These are phyloP conservation scores for Momotus momota DNA, from an alignment of 2,797 vertebrate species.

Conservation along the genomic window DNA sequence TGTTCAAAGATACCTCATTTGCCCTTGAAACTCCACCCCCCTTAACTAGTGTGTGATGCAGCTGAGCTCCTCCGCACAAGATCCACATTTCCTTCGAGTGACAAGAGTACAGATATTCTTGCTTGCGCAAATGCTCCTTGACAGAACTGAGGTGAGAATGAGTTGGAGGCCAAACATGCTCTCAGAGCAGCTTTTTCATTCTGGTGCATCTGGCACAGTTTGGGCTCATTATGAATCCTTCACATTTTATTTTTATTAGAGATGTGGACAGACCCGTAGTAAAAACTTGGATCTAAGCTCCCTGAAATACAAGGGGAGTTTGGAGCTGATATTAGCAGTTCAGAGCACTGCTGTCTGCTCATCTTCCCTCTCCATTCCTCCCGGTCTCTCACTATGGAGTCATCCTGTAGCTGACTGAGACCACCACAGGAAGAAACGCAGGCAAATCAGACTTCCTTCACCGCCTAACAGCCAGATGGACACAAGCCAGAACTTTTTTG, in stretches of 20 bases:
- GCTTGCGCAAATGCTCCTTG: conserved; percentile 36
- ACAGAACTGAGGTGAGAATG: conserved; percentile 34
- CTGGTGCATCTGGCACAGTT: not conserved
- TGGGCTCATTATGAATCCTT: not conserved
- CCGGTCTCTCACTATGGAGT: not conserved
- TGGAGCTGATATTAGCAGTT: not conserved
- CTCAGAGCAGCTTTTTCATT: not conserved
- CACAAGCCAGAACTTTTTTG: conserved; percentile 26
- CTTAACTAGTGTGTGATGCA: conserved; percentile 12
- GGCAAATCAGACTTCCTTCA: not conserved
- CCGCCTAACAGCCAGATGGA: conserved; percentile 21
- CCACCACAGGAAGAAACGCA: conserved; percentile 1
- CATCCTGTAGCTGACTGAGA: not conserved
- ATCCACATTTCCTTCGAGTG: conserved; percentile 24
- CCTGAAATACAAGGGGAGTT: not conserved
- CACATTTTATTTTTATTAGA: not conserved
- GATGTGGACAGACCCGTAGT: not conserved
- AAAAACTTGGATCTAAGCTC: not conserved
- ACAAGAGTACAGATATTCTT: conserved; percentile 51
- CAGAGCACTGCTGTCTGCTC: not conserved
- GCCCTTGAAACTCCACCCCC: conserved; percentile 45
- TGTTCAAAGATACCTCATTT: conserved; percentile 41
- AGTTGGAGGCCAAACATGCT: conserved; percentile 29
- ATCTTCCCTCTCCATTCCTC: not conserved
- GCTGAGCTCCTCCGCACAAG: conserved; percentile 54